A percentile compares a stretch with the other conserved stretches of the same genome.
Evolutionary conservation across 2,797 vertebrate genomes (phyloP).

Genomic region (Catharus ustulatus): DNA sequence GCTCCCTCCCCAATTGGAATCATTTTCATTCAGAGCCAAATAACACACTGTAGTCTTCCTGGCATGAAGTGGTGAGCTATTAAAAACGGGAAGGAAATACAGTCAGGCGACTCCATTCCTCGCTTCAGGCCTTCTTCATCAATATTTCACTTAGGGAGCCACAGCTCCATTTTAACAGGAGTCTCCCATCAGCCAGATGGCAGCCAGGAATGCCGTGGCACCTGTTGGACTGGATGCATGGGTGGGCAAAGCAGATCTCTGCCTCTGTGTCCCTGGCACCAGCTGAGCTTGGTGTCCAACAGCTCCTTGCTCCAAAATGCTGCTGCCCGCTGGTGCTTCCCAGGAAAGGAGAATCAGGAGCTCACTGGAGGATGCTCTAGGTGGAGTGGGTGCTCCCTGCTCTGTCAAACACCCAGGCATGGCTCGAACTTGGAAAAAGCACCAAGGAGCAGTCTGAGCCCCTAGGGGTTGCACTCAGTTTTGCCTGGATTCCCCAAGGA

Average conservation of each 20-base stretch:
- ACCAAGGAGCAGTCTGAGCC: not conserved
- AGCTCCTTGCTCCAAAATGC: not conserved
- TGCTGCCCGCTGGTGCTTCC: accelerated
- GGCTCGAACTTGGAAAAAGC: not conserved
- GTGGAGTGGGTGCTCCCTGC: not conserved
- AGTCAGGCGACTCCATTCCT: slow-evolving; percentile 30
- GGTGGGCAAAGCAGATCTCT: not conserved
- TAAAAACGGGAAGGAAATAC: slow-evolving; percentile 58
- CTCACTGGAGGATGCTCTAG: not conserved
- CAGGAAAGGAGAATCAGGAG: not conserved
- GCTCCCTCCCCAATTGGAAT: slow-evolving; percentile 30
- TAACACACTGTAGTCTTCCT: slow-evolving; percentile 19
- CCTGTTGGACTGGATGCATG: not conserved
- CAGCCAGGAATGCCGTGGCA: not conserved
- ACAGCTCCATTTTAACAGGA: not conserved
- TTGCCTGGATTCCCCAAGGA: not conserved
- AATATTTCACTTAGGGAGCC: slow-evolving; percentile 52
- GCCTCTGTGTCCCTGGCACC: accelerated
- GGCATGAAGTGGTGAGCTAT: slow-evolving; percentile 29
- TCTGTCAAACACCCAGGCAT: not conserved
- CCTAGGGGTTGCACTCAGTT: not conserved
- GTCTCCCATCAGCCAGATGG: not conserved
- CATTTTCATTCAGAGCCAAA: slow-evolving; percentile 43
- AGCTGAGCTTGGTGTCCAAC: accelerated
- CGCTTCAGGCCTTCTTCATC: slow-evolving; percentile 57